Conservation (phyloP, 2,888 invertebrate genomes). For the Orchesellides sinensis region DNA sequence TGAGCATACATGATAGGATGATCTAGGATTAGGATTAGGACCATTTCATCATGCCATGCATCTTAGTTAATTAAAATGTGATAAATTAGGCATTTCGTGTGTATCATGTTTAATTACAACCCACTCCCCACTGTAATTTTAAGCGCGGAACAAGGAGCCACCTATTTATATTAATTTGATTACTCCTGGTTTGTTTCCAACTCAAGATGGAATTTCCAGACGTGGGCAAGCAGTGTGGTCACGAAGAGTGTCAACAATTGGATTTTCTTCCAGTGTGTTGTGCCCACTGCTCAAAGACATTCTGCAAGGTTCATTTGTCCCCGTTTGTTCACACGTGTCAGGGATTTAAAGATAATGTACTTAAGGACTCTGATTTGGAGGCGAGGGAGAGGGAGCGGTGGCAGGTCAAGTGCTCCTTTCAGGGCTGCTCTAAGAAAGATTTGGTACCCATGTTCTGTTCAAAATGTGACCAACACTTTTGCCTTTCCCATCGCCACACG, state of each 20-base stretch:
- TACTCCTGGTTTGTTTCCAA: neutral
- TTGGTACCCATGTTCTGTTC: constrained; percentile 83
- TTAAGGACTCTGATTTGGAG: constrained; percentile 65
- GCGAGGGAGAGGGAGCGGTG: constrained; percentile 66
- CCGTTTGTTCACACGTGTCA: constrained; percentile 80
- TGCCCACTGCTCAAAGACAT: constrained; percentile 81
- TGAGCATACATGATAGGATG: too few relatives aligned
- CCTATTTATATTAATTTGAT: neutral
- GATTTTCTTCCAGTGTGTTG: constrained; percentile 86
- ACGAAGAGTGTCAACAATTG: constrained; percentile 82
- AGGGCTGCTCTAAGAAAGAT: constrained; percentile 81
- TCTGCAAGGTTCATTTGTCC: constrained; percentile 84
- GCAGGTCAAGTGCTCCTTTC: constrained; percentile 79
- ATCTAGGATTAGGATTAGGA: too few relatives aligned
- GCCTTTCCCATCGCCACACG: constrained; percentile 83
- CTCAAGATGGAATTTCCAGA: constrained; percentile 82
- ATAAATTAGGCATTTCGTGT: too few relatives aligned
- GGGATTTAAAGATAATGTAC: constrained; percentile 75
- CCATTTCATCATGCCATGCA: too few relatives aligned
- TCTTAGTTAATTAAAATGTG: too few relatives aligned
- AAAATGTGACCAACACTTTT: constrained; percentile 84
- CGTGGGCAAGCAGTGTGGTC: constrained; percentile 83
- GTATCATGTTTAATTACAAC: too few relatives aligned
- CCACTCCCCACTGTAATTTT: too few relatives aligned
- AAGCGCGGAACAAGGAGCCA: too few relatives aligned